Conservation (phyloP, 2,888 invertebrate species). For the Tuberolachnus salignus region DNA sequence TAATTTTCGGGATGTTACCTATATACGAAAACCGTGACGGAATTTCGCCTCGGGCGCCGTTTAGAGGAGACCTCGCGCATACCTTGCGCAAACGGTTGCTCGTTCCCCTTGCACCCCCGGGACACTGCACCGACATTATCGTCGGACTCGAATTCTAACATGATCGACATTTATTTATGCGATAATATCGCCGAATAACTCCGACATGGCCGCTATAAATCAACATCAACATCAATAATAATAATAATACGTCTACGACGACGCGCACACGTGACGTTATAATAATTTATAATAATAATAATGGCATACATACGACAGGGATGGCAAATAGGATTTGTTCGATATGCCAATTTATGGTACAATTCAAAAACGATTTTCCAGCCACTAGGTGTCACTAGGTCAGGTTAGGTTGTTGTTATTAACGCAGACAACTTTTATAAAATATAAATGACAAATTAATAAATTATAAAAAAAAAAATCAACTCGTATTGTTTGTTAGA, state of each 20-base stretch:
- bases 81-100: conserved; percentile 32
- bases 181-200: conserved; percentile 56
- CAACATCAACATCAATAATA: conserved; percentile 50
- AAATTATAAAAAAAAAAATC: too few species aligned
- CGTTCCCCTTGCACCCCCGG: background rate
- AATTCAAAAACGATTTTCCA: too few species aligned
- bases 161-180: conserved; percentile 50
- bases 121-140: conserved; percentile 31
- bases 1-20: conserved; percentile 53
- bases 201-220: conserved; percentile 46
- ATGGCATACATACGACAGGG: too few species aligned
- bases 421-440: too few species aligned
- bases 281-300: too few species aligned
- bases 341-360: too few species aligned
- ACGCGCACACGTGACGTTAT: conserved; percentile 25
- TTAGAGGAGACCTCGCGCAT: conserved; percentile 40
- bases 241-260: conserved; percentile 18
- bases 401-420: too few species aligned
- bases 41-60: conserved; percentile 7
- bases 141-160: conserved; percentile 50
- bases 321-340: too few species aligned
- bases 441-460: too few species aligned
- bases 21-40: conserved; percentile 53
- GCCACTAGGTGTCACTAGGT: too few species aligned
- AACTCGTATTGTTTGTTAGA: too few species aligned